Conservation (phyloP, 2,888 invertebrate species). For the Allygus modestus region DNA sequence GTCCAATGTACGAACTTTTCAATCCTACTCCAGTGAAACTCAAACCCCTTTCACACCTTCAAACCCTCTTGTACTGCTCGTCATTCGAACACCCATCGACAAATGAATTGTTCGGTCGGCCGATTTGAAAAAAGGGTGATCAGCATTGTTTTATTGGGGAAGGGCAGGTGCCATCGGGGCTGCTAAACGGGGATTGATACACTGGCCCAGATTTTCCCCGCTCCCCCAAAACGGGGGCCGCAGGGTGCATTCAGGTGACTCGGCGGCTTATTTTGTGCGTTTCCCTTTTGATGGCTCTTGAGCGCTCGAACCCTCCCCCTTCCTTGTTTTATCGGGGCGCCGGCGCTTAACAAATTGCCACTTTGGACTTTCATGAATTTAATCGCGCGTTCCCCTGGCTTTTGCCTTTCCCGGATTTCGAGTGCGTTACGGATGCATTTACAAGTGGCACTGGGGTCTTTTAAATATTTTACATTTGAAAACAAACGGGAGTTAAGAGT, state of each 20-base stretch:
- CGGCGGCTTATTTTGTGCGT: conserved; percentile 48
- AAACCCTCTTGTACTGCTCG: background rate
- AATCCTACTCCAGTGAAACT: background rate
- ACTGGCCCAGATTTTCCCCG: conserved; percentile 47
- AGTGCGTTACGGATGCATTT: conserved; percentile 10
- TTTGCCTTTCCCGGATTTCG: background rate
- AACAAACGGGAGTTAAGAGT: no score
- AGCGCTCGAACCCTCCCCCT: conserved; percentile 44
- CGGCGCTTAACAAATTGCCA: conserved; percentile 53
- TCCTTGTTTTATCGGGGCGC: conserved; percentile 32
- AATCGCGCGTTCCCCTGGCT: conserved; percentile 40
- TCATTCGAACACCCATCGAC: conserved; percentile 19
- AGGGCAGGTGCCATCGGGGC: background rate
- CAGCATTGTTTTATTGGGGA: conserved; percentile 53
- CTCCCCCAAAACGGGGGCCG: conserved; percentile 14
- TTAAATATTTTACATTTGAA: no score
- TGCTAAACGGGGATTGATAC: conserved; percentile 47
- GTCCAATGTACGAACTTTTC: no score
- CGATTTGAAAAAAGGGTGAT: conserved; percentile 32
- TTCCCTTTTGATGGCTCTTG: conserved; percentile 55
- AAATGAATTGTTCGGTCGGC: conserved; percentile 7
- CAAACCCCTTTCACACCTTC: background rate
- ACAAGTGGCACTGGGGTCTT: background rate
- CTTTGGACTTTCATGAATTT: conserved; percentile 57
- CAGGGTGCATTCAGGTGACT: conserved; percentile 37